These are phyloP conservation scores for Enteromius afrohamiltoni DNA, from an alignment of 2,797 vertebrate genomes.

Conservation along the genomic window DNA sequence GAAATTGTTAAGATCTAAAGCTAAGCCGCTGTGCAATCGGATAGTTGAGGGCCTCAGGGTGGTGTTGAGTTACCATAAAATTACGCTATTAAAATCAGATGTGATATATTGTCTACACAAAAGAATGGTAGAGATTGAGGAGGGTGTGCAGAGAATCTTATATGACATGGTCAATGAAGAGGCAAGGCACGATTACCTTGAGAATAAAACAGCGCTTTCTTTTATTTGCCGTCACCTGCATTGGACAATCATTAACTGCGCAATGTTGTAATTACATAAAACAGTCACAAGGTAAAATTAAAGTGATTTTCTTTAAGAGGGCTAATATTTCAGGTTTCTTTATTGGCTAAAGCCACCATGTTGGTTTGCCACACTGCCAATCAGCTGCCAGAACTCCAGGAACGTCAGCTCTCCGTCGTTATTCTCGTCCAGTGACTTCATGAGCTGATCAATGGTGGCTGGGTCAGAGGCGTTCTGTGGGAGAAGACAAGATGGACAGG, in stretches of 20 bases:
- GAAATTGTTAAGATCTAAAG: neutral
- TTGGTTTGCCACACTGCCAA: conserved; percentile 76
- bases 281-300: conserved; percentile 4
- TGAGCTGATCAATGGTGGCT: conserved; percentile 71
- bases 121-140: neutral
- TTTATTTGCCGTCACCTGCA: conserved; percentile 69
- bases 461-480: conserved; percentile 75
- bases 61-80: conserved; percentile 64
- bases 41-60: conserved; percentile 57
- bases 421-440: conserved; percentile 77
- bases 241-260: conserved; percentile 66
- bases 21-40: conserved; percentile 57
- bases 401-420: conserved; percentile 82
- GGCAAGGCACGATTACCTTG: conserved; percentile 58
- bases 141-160: conserved; percentile 41
- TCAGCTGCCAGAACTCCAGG: conserved; percentile 82
- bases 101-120: neutral
- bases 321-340: neutral
- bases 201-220: conserved; percentile 64
- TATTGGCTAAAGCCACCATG: conserved; percentile 73
- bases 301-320: conserved; percentile 11
- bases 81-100: conserved; percentile 66
- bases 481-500: conserved; percentile 40
- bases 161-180: conserved; percentile 68
- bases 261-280: conserved; percentile 18